Conservation (phyloP, 1,140 invertebrate species). For the Rhyacophila brunnea region DNA sequence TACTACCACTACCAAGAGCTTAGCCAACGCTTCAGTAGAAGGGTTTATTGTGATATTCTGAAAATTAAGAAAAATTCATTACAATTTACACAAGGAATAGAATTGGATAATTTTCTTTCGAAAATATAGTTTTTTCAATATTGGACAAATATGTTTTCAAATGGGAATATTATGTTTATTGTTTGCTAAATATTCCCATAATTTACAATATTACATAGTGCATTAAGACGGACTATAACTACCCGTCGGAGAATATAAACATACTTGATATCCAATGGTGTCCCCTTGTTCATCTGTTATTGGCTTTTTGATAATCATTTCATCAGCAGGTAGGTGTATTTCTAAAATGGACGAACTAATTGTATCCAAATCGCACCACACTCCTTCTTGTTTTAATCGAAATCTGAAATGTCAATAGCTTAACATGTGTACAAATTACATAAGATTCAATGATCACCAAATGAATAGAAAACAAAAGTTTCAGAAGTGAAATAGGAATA, state of each 20-base stretch:
- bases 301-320: slow-evolving; percentile 67
- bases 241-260: no score
- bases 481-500: no score
- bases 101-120: no score
- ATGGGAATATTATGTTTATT: no score
- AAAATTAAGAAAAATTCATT: slow-evolving; percentile 11
- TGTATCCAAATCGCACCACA: slow-evolving; percentile 84
- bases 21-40: slow-evolving; percentile 75
- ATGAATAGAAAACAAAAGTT: no score
- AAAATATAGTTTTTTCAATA: no score
- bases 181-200: no score
- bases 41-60: slow-evolving; percentile 68
- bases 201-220: no score
- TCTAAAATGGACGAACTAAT: slow-evolving; percentile 82
- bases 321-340: slow-evolving; percentile 79
- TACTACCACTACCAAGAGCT: slow-evolving; percentile 86
- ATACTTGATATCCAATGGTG: slow-evolving; percentile 64
- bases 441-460: no score
- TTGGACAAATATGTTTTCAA: no score
- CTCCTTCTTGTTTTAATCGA: slow-evolving; percentile 74
- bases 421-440: no score
- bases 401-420: slow-evolving; percentile 54
- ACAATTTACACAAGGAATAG: not conserved
- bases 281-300: slow-evolving; percentile 53
- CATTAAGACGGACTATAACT: no score